Conservation (phyloP, 2,888 invertebrate genomes). For the Oithona nana region DNA sequence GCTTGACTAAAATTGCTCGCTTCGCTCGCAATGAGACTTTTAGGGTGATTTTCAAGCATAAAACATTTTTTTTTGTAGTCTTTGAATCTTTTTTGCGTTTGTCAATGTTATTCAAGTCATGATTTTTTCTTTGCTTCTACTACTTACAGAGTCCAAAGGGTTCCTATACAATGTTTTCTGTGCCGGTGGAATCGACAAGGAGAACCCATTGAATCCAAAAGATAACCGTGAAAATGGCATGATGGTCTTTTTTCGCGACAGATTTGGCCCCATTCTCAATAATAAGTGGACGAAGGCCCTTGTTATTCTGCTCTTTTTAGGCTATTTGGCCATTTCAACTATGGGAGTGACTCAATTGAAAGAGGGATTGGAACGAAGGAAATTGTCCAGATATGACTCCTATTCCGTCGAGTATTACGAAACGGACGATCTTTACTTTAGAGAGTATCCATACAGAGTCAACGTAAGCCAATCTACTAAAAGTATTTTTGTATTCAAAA, state of each 20-base stretch:
- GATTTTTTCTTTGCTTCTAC: background rate
- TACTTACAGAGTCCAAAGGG: background rate
- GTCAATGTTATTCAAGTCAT: background rate
- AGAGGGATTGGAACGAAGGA: constrained; percentile 27
- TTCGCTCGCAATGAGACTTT: background rate
- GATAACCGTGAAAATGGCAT: constrained; percentile 4
- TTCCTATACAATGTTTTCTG: constrained; percentile 22
- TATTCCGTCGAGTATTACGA: constrained; percentile 26
- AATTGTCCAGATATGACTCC: constrained; percentile 28
- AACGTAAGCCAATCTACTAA: constrained; percentile 19
- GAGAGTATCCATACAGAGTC: constrained; percentile 23
- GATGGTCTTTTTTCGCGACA: constrained; percentile 12
- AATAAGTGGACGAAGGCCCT: constrained; percentile 18
- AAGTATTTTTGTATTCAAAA: background rate
- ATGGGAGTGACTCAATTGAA: constrained; percentile 23
- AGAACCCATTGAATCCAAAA: constrained; percentile 11
- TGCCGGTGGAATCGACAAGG: constrained; percentile 22
- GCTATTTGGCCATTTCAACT: constrained; percentile 26
- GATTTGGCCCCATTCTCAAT: background rate
- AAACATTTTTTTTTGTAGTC: too few relatives aligned
- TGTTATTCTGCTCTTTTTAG: constrained; percentile 24
- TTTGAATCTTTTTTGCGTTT: background rate
- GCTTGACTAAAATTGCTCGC: background rate
- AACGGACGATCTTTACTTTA: constrained; percentile 27
- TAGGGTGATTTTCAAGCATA: too few relatives aligned